Base-by-base conservation (phyloP, 92 coral and sea anemone genomes). In the Heteractis magnifica region DNA sequence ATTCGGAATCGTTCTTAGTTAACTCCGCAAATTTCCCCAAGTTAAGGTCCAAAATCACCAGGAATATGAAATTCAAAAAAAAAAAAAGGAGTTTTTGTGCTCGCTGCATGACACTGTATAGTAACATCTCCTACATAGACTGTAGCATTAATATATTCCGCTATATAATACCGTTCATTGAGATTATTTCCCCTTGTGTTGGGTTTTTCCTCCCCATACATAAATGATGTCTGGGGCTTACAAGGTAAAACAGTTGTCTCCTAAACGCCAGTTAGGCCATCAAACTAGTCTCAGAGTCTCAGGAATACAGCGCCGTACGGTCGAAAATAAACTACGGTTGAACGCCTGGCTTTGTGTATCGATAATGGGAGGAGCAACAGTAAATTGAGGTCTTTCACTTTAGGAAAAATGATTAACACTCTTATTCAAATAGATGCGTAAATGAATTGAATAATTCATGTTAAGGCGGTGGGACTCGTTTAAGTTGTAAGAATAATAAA, bases 381-480 rank as follows among this genome's bases (percentile, higher is more conserved):
- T 51, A 58, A 51, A 65, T 12, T 34, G 49, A 50, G 20, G 80
- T 74, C 77, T 64, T 70, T 78, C 78, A 88, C 85, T 85, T 85
- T 65, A 87, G 82, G 55, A 79, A 82, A 82, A 86, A 90, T 87
- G 86, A 93, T 93, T 89, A 91, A 91, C 95, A 93, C 93, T 72
- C 74, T 65, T 84, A 74, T 80, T 84, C 84, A 87, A 81, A 90
- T 87, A 70, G 56, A 91, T 89, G 89, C 86, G 95, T 79, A 91
- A 93, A 93, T 87, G 90, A 93, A 78, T 76, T 93, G 86, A 91
- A 93, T 93, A 82, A 93, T 93, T 87, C 90, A 91, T 93, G 52
- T 18, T 16, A 52, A 81, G 77, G 77, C 49, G 53, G 70, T 34
- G 12, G 50, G 14, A 48, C 51, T 15, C 49, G 6, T 21, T 44